Evolutionary conservation across 2,888 invertebrate genomes (phyloP).

Genomic region (Pheosia gnoma): DNA sequence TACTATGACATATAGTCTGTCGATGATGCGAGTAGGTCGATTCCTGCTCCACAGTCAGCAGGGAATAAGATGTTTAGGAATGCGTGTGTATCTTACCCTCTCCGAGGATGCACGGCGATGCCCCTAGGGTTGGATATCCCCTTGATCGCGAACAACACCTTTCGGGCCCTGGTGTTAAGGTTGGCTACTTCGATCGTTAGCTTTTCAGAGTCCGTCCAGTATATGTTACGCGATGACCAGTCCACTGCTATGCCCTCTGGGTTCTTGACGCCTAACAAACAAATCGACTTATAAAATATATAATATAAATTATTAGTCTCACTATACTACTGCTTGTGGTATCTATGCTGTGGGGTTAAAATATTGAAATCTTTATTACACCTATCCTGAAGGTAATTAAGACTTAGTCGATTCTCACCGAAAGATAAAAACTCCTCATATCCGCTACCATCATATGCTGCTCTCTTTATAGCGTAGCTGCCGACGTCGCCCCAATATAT

Average conservation of each 20-base stretch:
- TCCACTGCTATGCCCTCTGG: slow-evolving; percentile 98
- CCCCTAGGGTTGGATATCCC: slow-evolving; percentile 96
- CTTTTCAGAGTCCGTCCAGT: slow-evolving; percentile 97
- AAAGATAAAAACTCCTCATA: slow-evolving; percentile 81
- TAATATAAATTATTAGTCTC: too few relatives aligned
- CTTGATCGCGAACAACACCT: slow-evolving; percentile 88
- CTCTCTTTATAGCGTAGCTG: slow-evolving; percentile 89
- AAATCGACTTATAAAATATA: slow-evolving; percentile 16
- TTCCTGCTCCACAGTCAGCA: too few relatives aligned
- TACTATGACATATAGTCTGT: too few relatives aligned
- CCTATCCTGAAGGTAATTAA: not conserved
- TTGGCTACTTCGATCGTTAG: slow-evolving; percentile 96
- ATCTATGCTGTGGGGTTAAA: too few relatives aligned
- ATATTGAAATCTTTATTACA: too few relatives aligned
- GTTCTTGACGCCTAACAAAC: slow-evolving; percentile 87
- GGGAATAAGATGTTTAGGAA: too few relatives aligned
- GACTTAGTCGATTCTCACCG: slow-evolving; percentile 49
- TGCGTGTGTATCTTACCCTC: slow-evolving; percentile 85
- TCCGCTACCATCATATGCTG: slow-evolving; percentile 90
- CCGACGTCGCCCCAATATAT: slow-evolving; percentile 98
- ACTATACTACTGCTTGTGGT: too few relatives aligned
- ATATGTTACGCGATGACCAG: slow-evolving; percentile 95
- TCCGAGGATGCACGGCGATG: slow-evolving; percentile 95
- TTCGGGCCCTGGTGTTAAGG: slow-evolving; percentile 89
- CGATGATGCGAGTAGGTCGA: too few relatives aligned